A percentile compares a stretch with the other conserved stretches of the same genome.
Evolutionary conservation across 2,888 invertebrate genomes (phyloP).

Genomic region (Papilio gigon): DNA sequence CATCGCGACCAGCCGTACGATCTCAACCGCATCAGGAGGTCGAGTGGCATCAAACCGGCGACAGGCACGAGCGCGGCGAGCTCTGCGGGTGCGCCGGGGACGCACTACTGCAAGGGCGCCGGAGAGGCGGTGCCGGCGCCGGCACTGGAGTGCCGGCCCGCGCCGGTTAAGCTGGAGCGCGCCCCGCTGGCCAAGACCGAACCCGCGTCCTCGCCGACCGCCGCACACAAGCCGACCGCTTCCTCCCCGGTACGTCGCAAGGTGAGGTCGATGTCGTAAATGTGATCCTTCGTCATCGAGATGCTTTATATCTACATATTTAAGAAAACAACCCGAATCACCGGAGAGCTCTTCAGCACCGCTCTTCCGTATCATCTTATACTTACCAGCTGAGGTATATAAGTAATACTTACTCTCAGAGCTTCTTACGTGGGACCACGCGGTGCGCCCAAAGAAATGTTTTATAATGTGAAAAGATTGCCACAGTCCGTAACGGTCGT

Average conservation of each 20-base stretch:
- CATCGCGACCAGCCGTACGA: slow-evolving; percentile 95
- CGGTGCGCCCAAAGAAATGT: no score
- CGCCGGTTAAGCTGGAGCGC: slow-evolving; percentile 70
- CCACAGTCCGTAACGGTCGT: no score
- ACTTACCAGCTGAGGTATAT: no score
- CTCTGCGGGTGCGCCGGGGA: slow-evolving; percentile 44
- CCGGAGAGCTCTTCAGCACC: no score
- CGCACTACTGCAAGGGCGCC: slow-evolving; percentile 60
- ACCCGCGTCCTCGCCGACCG: slow-evolving; percentile 46
- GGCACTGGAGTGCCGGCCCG: slow-evolving; percentile 49
- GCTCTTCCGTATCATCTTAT: no score
- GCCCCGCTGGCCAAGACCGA: slow-evolving; percentile 68
- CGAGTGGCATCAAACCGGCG: slow-evolving; percentile 78
- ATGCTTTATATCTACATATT: neutral
- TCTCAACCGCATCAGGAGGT: slow-evolving; percentile 88
- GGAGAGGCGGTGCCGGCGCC: slow-evolving; percentile 75
- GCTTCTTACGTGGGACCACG: no score
- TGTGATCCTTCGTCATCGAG: slow-evolving; percentile 7
- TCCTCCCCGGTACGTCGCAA: slow-evolving; percentile 85
- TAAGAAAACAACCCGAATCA: neutral
- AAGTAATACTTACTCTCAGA: no score
- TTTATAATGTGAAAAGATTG: no score
- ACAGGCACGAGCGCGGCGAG: slow-evolving; percentile 49
- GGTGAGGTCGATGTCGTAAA: slow-evolving; percentile 47
- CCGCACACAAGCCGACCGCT: slow-evolving; percentile 63